phyloP scores from a whole-genome alignment of 2,113 vertebrate genomes.

The Morone chrysops region DNA sequence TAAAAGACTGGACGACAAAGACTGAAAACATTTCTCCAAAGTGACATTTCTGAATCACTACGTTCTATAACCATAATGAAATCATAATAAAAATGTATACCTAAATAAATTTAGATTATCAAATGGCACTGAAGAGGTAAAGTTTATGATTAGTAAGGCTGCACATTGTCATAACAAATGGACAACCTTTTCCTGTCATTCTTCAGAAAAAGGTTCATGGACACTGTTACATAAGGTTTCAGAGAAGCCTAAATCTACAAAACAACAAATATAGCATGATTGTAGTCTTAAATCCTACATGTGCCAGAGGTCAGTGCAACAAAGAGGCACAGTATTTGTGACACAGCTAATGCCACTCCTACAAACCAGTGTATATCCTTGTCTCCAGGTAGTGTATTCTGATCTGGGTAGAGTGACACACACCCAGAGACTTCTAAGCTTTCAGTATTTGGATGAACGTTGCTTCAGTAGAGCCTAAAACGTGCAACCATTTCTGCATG shows the following conservation, averaged over 20 bases:
- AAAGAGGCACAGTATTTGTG: constrained; percentile 68
- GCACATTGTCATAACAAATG: constrained; percentile 8
- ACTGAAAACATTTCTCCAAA: constrained; percentile 6
- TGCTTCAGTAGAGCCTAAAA: constrained; percentile 18
- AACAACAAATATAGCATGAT: constrained; percentile 44
- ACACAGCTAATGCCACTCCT: constrained; percentile 72
- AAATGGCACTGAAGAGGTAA: constrained; percentile 39
- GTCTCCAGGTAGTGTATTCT: constrained; percentile 59
- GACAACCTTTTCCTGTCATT: constrained; percentile 19
- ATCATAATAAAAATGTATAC: background rate
- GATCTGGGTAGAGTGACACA: constrained; percentile 32
- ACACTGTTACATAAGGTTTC: constrained; percentile 30
- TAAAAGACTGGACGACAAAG: background rate
- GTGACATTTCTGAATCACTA: constrained; percentile 8
- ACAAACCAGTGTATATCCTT: constrained; percentile 82
- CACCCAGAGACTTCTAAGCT: constrained; percentile 55
- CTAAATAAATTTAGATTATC: constrained; percentile 7
- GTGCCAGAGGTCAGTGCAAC: constrained; percentile 82
- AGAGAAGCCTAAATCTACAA: constrained; percentile 50
- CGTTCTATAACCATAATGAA: constrained; percentile 1
- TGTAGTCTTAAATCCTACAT: constrained; percentile 70
- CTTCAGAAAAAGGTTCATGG: constrained; percentile 31
- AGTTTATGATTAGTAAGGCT: constrained; percentile 52
- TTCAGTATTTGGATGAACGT: constrained; percentile 64
- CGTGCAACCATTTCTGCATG: constrained; percentile 15